A percentile compares a stretch with the other conserved stretches of the same genome.
phyloP scores from a whole-genome alignment of 2,888 invertebrate species.

The Latrodectus hesperus region DNA sequence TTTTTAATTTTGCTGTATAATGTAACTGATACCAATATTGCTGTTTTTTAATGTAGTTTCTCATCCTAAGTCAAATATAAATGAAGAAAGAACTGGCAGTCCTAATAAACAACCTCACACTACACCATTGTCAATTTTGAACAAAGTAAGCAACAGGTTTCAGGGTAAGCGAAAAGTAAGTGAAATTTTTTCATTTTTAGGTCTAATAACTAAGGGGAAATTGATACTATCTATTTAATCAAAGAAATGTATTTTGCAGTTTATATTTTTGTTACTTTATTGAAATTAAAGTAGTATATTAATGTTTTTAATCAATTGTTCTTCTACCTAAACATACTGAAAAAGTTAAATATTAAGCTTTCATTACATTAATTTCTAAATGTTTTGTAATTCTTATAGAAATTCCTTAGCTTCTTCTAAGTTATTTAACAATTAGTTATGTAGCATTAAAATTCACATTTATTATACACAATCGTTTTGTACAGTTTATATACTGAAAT shows the following conservation, averaged over 20 bases:
- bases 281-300: no score
- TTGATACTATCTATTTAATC: background rate
- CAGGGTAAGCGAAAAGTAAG: conserved; percentile 62
- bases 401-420: no score
- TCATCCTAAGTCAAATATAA: conserved; percentile 32
- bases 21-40: background rate
- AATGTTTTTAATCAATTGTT: no score
- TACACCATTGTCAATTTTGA: conserved; percentile 63
- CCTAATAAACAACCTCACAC: conserved; percentile 41
- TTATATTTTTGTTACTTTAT: no score
- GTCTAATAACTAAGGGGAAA: background rate
- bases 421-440: no score
- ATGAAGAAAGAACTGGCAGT: conserved; percentile 56
- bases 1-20: background rate
- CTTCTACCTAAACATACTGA: no score
- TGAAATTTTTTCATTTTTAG: background rate
- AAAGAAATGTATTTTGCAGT: background rate
- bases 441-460: no score
- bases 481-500: no score
- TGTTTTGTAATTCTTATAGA: no score
- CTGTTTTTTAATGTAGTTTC: conserved; percentile 31
- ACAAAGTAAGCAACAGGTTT: conserved; percentile 47
- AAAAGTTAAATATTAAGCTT: no score
- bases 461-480: no score
- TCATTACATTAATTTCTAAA: no score